Conservation (phyloP, 2,888 invertebrate species). For the Tubulanus polymorphus region DNA sequence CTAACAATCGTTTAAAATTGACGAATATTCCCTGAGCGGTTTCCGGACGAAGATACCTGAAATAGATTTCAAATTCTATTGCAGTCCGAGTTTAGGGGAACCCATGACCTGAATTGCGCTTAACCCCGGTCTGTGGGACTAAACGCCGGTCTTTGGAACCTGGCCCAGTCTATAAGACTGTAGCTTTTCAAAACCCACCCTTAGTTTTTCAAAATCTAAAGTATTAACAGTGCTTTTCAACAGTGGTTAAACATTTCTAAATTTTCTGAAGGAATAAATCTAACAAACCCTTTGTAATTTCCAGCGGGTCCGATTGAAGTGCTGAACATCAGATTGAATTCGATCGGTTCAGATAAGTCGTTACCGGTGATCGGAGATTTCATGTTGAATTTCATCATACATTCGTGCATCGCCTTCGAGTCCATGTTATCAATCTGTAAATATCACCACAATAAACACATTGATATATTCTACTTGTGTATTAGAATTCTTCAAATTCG, state of each 20-base stretch:
- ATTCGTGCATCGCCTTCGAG: constrained; percentile 78
- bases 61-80: too few relatives aligned
- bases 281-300: constrained; percentile 72
- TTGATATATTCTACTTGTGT: too few relatives aligned
- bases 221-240: too few relatives aligned
- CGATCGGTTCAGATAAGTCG: constrained; percentile 88
- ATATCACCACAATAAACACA: background rate
- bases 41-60: constrained; percentile 87
- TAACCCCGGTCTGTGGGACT: too few relatives aligned
- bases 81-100: too few relatives aligned
- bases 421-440: constrained; percentile 78
- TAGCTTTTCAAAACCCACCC: too few relatives aligned
- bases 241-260: background rate
- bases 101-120: too few relatives aligned
- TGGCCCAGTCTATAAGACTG: too few relatives aligned
- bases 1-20: constrained; percentile 94
- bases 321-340: constrained; percentile 99
- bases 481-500: too few relatives aligned
- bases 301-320: constrained; percentile 98
- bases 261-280: background rate
- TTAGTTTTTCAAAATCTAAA: too few relatives aligned
- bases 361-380: constrained; percentile 94
- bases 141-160: too few relatives aligned
- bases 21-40: constrained; percentile 99
- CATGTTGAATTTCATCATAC: constrained; percentile 84